Percentiles rank a stretch among this genome's conserved stretches.
These are phyloP conservation scores for Eumerus sabulonum DNA, from an alignment of 2,888 invertebrate genomes.

Conservation along the genomic window DNA sequence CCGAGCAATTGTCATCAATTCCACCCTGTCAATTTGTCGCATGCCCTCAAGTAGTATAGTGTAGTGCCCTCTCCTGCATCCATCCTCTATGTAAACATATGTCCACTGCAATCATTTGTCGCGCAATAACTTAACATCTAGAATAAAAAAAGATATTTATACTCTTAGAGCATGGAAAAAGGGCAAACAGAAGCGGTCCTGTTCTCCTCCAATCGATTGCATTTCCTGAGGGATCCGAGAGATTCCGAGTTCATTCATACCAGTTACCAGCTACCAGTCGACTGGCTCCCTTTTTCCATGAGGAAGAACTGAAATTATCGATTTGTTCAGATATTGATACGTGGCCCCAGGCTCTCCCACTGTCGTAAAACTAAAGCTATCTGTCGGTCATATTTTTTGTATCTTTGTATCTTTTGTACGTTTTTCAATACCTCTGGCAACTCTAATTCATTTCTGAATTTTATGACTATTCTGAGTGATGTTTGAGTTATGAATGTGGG, in stretches of 20 bases:
- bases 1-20: conserved; percentile 65
- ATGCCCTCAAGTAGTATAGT: conserved; percentile 54
- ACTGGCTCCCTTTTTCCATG: no score
- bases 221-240: conserved; percentile 46
- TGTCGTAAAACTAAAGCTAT: conserved; percentile 54
- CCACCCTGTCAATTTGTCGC: conserved; percentile 64
- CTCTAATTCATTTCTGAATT: conserved; percentile 55
- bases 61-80: conserved; percentile 4
- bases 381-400: neutral
- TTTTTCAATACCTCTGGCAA: conserved; percentile 11
- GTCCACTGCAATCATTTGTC: conserved; percentile 67
- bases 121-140: conserved; percentile 59
- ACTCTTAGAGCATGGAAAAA: conserved; percentile 30
- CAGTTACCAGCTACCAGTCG: conserved; percentile 1
- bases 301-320: no score
- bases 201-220: conserved; percentile 45
- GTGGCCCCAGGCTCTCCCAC: conserved; percentile 29
- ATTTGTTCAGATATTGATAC: neutral
- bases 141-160: conserved; percentile 50
- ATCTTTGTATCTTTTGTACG: no score
- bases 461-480: conserved; percentile 65
- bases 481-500: conserved; percentile 45
- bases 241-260: conserved; percentile 3
- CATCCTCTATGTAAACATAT: conserved; percentile 68
- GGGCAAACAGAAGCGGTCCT: conserved; percentile 1